These are phyloP conservation scores for Syrmaticus mikado DNA, from an alignment of 2,113 vertebrate genomes.

Conservation along the genomic window DNA sequence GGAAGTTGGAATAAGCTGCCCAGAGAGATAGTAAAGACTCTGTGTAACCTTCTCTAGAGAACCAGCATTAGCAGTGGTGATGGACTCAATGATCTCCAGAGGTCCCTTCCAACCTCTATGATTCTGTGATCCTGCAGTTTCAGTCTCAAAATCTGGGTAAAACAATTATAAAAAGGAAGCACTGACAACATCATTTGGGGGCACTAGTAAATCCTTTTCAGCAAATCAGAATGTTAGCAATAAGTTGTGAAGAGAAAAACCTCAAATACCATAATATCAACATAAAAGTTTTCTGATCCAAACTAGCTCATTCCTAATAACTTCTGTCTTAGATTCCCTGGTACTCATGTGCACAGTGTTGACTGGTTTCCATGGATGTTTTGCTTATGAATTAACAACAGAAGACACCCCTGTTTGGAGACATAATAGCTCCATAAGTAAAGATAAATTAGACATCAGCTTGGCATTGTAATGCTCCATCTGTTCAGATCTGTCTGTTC, in stretches of 20 bases:
- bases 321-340: not conserved
- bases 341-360: not conserved
- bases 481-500: conserved; percentile 28
- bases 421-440: not conserved
- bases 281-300: not conserved
- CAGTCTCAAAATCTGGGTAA: not conserved
- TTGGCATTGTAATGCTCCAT: conserved; percentile 13
- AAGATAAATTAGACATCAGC: not conserved
- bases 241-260: not conserved
- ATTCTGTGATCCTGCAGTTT: too few species aligned
- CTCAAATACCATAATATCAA: not conserved
- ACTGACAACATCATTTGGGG: not conserved
- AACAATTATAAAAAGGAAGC: not conserved
- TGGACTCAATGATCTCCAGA: too few species aligned
- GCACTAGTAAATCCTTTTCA: not conserved
- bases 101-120: too few species aligned
- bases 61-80: too few species aligned
- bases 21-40: too few species aligned
- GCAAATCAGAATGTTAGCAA: not conserved
- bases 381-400: conserved; percentile 2
- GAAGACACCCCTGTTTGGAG: not conserved
- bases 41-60: too few species aligned
- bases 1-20: too few species aligned
- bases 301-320: not conserved
- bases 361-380: not conserved